Conservation (phyloP, 2,888 invertebrate species). For the Acanthosepion pharaonis region DNA sequence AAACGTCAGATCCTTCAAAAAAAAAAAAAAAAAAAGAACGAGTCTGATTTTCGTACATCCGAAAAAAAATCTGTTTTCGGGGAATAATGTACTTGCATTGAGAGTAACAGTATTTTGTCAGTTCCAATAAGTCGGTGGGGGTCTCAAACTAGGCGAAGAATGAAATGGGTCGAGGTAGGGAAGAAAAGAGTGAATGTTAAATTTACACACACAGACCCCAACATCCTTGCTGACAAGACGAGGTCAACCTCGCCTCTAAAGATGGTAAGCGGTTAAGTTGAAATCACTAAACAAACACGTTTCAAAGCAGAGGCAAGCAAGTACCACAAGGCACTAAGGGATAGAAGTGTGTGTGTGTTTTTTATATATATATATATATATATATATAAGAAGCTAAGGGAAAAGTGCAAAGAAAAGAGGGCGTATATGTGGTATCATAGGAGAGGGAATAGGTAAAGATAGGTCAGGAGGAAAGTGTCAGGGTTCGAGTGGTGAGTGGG, state of each 20-base stretch:
- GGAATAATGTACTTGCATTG: background rate
- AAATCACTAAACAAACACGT: background rate
- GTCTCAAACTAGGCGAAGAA: background rate
- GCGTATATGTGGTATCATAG: background rate
- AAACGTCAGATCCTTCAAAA: too few relatives aligned
- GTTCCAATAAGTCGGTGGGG: background rate
- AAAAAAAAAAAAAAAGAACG: too few relatives aligned
- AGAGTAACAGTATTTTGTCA: background rate
- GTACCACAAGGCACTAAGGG: background rate
- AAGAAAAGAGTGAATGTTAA: background rate
- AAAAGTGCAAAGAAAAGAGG: background rate
- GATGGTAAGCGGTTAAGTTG: background rate
- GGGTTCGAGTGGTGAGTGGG: background rate
- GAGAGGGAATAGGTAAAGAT: constrained; percentile 15
- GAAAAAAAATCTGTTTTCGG: too few relatives aligned
- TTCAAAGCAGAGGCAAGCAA: background rate
- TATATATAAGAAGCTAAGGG: background rate
- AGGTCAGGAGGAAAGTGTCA: background rate
- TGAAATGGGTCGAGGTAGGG: background rate
- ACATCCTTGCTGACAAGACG: background rate
- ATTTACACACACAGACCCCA: background rate
- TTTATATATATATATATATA: constrained; percentile 40
- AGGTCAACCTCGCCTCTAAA: background rate
- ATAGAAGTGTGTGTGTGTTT: background rate
- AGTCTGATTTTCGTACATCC: too few relatives aligned